phyloP scores from a whole-genome alignment of 1,140 invertebrate species.

The Ceratosolen solmsi region DNA sequence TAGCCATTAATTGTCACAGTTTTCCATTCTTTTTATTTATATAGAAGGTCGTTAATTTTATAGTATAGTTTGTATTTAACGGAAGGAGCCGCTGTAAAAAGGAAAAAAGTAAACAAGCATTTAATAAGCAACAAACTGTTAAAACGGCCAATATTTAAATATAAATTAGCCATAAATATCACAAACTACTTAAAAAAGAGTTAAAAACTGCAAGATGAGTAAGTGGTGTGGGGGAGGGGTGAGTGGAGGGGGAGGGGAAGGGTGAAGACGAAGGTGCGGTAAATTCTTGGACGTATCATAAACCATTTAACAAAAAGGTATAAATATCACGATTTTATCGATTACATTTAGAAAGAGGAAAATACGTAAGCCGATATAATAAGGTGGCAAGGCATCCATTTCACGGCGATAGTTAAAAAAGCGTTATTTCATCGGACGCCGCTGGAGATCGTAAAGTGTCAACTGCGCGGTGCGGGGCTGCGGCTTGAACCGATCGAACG shows the following conservation, averaged over 20 bases:
- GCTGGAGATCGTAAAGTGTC: constrained; percentile 46
- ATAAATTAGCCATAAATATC: constrained; percentile 22
- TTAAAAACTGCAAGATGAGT: background rate
- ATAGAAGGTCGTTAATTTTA: background rate
- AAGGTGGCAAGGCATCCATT: constrained; percentile 34
- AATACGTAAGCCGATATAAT: constrained; percentile 36
- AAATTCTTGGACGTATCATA: constrained; percentile 20
- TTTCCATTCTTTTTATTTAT: background rate
- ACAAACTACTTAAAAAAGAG: constrained; percentile 7
- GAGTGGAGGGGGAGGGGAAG: no score
- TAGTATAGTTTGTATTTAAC: background rate
- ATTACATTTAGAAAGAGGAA: background rate
- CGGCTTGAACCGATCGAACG: background rate
- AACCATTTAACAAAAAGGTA: constrained; percentile 19
- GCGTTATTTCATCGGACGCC: constrained; percentile 42
- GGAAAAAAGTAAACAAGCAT: constrained; percentile 10
- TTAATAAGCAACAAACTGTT: constrained; percentile 24
- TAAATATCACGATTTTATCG: constrained; percentile 25
- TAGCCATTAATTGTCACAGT: background rate
- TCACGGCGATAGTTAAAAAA: constrained; percentile 39
- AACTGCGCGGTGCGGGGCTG: constrained; percentile 14
- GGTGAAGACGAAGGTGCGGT: background rate
- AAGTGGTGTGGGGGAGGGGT: no score
- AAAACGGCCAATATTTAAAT: constrained; percentile 13
- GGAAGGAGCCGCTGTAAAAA: background rate